Evolutionary conservation across 1,140 invertebrate species (phyloP).

Genomic region (Subanguina moxae): DNA sequence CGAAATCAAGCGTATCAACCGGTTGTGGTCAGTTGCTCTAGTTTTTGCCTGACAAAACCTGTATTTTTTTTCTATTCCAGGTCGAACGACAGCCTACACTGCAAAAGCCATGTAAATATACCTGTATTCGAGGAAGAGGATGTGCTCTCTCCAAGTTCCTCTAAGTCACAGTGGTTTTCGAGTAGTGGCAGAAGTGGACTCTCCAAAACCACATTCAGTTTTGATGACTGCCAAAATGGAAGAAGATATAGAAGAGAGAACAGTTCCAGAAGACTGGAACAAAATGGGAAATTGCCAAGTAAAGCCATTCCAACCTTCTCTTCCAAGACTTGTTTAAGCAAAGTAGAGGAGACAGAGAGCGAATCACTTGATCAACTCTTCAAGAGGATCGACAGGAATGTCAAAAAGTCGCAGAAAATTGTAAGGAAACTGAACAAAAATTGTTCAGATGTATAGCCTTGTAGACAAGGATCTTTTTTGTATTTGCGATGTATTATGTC

Average conservation of each 20-base stretch:
- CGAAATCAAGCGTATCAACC: conserved; percentile 38
- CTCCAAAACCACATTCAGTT: not conserved
- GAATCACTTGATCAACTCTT: conserved; percentile 36
- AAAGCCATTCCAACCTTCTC: conserved; percentile 1
- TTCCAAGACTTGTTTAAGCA: conserved; percentile 21
- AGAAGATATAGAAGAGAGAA: no score
- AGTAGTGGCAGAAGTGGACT: not conserved
- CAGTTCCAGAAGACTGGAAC: not conserved
- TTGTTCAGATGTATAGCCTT: not conserved
- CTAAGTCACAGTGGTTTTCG: not conserved
- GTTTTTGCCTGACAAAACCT: no score
- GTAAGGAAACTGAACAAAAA: conserved; percentile 19
- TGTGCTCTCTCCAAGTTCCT: not conserved
- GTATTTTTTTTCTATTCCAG: no score
- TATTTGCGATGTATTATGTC: no score
- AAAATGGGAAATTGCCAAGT: not conserved
- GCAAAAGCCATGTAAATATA: conserved; percentile 23
- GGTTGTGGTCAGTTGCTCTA: conserved; percentile 17
- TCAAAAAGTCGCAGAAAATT: conserved; percentile 40
- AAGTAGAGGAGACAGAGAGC: conserved; percentile 19
- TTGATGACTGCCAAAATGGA: not conserved
- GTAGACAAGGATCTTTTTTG: not conserved
- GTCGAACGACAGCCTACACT: conserved; percentile 33
- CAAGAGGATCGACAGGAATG: conserved; percentile 31
- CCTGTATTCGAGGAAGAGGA: conserved; percentile 16